A percentile compares a stretch with the other conserved stretches of the same genome.
These are phyloP conservation scores for Drosophila mettleri DNA, from an alignment of 2,888 invertebrate species.

Conservation along the genomic window DNA sequence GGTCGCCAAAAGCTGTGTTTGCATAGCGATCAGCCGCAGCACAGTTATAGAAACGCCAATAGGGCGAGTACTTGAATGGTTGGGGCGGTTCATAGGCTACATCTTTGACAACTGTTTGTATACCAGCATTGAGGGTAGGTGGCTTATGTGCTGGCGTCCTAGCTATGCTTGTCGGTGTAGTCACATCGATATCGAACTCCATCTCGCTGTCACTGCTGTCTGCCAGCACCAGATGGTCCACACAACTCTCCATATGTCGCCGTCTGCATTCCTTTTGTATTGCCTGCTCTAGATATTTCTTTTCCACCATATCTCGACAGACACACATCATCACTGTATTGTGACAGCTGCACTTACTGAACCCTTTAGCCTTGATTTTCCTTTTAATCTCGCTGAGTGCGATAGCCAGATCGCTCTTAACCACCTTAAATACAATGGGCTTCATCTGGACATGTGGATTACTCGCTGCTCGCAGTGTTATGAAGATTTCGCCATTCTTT, in stretches of 20 bases:
- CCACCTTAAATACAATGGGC: slow-evolving; percentile 89
- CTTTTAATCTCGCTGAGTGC: slow-evolving; percentile 86
- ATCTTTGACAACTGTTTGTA: slow-evolving; percentile 87
- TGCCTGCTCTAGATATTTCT: slow-evolving; percentile 85
- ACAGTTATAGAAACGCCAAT: slow-evolving; percentile 69
- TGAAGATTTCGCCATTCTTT: slow-evolving; percentile 88
- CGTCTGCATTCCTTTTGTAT: slow-evolving; percentile 85
- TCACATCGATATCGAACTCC: slow-evolving; percentile 89
- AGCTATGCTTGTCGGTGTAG: slow-evolving; percentile 88
- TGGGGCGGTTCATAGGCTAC: slow-evolving; percentile 51
- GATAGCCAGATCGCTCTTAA: slow-evolving; percentile 86
- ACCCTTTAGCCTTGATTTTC: slow-evolving; percentile 86
- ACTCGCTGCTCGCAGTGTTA: slow-evolving; percentile 84
- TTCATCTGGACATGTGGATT: slow-evolving; percentile 74
- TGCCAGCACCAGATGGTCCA: slow-evolving; percentile 73
- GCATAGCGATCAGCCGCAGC: slow-evolving; percentile 61
- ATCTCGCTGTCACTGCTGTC: slow-evolving; percentile 86
- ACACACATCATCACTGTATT: slow-evolving; percentile 84
- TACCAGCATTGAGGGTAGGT: slow-evolving; percentile 86
- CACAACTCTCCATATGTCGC: slow-evolving; percentile 61
- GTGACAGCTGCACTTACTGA: slow-evolving; percentile 86
- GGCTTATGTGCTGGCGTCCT: slow-evolving; percentile 85
- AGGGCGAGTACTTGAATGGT: slow-evolving; percentile 55
- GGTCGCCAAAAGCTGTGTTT: slow-evolving; percentile 47
- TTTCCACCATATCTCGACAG: slow-evolving; percentile 81